A percentile compares a stretch with the other conserved stretches of the same genome.
phyloP scores from a whole-genome alignment of 2,113 vertebrate genomes.

The Pterocles gutturalis region DNA sequence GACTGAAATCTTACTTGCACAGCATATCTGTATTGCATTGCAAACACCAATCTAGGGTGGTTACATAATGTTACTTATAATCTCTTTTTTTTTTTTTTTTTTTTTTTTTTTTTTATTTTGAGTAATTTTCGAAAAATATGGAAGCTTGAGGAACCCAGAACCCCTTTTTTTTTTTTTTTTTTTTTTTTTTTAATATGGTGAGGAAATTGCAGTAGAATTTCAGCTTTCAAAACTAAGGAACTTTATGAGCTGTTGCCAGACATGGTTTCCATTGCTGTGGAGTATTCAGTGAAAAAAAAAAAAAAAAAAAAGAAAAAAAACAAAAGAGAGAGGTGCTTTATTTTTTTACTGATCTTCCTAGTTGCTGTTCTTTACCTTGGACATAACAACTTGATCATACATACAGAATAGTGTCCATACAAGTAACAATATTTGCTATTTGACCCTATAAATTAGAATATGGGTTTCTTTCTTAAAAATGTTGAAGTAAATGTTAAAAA shows the following conservation, averaged over 20 bases:
- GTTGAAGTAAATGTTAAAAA: not conserved
- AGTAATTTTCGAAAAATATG: no score
- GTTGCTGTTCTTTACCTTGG: not conserved
- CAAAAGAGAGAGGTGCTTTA: accelerated
- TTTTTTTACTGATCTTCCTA: not conserved
- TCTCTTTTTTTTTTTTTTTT: no score
- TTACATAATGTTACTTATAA: not conserved
- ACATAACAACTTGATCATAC: not conserved
- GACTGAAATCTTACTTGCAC: not conserved
- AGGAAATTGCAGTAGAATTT: not conserved
- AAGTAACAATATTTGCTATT: not conserved
- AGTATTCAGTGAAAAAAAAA: not conserved
- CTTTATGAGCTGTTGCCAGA: not conserved
- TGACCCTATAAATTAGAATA: not conserved
- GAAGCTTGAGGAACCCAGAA: no score
- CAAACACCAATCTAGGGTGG: not conserved
- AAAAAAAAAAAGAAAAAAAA: accelerated
- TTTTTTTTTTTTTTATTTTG: no score
- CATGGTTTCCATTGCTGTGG: not conserved
- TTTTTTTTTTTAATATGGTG: not conserved
- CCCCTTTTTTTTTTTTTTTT: not conserved
- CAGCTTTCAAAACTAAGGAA: not conserved
- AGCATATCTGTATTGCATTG: not conserved
- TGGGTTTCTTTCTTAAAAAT: not conserved
- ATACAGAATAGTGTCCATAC: not conserved